These are phyloP conservation scores for Paelopatides confundens DNA, from an alignment of 53 echinoderm and acorn worm genomes.

Conservation along the genomic window DNA sequence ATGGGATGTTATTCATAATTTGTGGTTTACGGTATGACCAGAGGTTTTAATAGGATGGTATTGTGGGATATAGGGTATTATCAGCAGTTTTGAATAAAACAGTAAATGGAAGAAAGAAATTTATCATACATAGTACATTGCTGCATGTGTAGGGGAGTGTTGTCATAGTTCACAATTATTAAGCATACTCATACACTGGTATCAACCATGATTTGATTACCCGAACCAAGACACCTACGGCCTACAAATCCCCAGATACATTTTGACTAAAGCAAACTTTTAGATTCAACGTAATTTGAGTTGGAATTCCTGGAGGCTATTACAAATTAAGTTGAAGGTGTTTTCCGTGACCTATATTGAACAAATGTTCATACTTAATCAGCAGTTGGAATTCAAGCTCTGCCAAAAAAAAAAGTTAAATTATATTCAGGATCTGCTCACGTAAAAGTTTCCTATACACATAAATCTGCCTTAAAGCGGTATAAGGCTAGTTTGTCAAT, in stretches of 20 bases:
- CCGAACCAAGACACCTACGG: conserved; percentile 7
- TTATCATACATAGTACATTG: too few relatives aligned
- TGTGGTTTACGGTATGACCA: too few relatives aligned
- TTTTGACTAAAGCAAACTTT: conserved; percentile 17
- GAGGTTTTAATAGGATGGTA: too few relatives aligned
- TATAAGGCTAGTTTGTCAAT: too few relatives aligned
- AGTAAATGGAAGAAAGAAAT: too few relatives aligned
- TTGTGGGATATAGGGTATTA: too few relatives aligned
- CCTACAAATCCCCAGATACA: conserved; percentile 5
- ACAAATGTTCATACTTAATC: conserved; percentile 38
- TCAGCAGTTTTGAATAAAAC: too few relatives aligned
- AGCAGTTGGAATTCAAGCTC: conserved; percentile 25
- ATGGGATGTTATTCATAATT: too few relatives aligned
- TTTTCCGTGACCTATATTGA: conserved; percentile 43
- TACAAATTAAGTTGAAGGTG: conserved; percentile 39
- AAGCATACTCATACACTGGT: not conserved
- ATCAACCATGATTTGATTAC: conserved; percentile 22
- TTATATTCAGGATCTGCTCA: not conserved
- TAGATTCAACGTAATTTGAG: conserved; percentile 10
- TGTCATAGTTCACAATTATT: too few relatives aligned
- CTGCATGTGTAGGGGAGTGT: too few relatives aligned
- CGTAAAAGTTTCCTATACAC: not conserved
- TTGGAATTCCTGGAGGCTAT: conserved; percentile 6
- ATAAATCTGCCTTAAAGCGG: not conserved
- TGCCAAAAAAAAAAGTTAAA: not conserved